These are phyloP conservation scores for Brachionus rotundiformis DNA, from an alignment of 1,140 invertebrate genomes.

Conservation along the genomic window DNA sequence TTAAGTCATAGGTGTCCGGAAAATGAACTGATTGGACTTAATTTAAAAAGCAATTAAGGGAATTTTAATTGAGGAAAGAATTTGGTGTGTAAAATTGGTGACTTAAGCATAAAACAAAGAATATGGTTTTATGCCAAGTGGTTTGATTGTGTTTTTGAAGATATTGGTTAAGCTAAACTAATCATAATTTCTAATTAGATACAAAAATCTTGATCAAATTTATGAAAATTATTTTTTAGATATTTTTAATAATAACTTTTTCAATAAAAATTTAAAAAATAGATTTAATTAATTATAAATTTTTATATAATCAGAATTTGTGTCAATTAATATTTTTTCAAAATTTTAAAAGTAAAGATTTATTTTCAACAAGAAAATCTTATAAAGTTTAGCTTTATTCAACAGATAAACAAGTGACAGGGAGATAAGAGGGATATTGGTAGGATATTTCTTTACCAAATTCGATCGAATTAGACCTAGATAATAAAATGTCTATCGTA, in stretches of 20 bases:
- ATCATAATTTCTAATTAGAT: too few species aligned
- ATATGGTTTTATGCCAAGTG: not conserved
- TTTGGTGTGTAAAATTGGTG: not conserved
- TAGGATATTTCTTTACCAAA: constrained; percentile 47
- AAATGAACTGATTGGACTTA: constrained; percentile 51
- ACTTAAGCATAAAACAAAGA: constrained; percentile 3
- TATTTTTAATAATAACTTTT: too few species aligned
- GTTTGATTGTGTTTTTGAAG: not conserved
- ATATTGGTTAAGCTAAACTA: not conserved
- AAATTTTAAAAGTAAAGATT: too few species aligned
- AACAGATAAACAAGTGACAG: not conserved
- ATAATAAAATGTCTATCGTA: constrained; percentile 23
- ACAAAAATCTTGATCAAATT: too few species aligned
- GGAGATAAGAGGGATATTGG: not conserved
- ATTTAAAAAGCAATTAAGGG: not conserved
- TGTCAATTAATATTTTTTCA: too few species aligned
- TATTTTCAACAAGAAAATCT: not conserved
- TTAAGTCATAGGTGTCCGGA: constrained; percentile 39
- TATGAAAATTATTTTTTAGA: too few species aligned
- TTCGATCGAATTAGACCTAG: constrained; percentile 46
- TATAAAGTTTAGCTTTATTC: not conserved
- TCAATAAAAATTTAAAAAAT: too few species aligned
- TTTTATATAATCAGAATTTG: too few species aligned
- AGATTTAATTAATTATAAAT: too few species aligned
- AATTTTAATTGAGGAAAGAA: too few species aligned